Percentiles rank a stretch among this genome's conserved stretches.
These are phyloP conservation scores for Misgurnus mizolepis DNA, from an alignment of 2,113 vertebrate genomes.

Conservation along the genomic window DNA sequence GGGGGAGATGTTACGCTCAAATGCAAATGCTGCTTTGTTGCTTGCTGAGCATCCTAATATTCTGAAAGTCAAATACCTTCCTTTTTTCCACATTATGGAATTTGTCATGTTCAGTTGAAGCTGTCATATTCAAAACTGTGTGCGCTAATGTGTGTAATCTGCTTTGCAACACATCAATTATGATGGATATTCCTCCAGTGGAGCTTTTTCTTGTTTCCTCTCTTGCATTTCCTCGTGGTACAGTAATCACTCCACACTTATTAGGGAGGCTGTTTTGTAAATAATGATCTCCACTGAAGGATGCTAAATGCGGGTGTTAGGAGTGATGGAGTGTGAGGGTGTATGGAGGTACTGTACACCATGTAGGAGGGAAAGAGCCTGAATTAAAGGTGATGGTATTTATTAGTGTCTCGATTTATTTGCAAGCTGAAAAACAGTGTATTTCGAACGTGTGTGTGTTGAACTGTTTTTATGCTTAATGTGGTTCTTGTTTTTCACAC, in stretches of 20 bases:
- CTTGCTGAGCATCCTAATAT: slow-evolving; percentile 66
- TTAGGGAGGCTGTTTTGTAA: slow-evolving; percentile 82
- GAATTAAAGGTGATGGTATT: slow-evolving; percentile 3
- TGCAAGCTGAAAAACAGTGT: background rate
- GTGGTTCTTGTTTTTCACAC: background rate
- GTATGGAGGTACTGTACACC: background rate
- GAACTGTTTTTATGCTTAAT: background rate
- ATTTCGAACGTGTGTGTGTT: slow-evolving; percentile 1
- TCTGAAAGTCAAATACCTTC: slow-evolving; percentile 64
- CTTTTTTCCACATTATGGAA: slow-evolving; percentile 70
- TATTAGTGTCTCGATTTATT: slow-evolving; percentile 24
- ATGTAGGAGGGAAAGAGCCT: background rate
- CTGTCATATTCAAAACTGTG: slow-evolving; percentile 80
- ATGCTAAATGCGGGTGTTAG: slow-evolving; percentile 52
- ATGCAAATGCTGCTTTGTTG: slow-evolving; percentile 67
- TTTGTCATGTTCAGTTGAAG: slow-evolving; percentile 83
- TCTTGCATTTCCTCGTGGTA: slow-evolving; percentile 59
- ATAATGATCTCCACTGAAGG: slow-evolving; percentile 75
- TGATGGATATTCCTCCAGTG: slow-evolving; percentile 77
- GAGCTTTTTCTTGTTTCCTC: slow-evolving; percentile 66
- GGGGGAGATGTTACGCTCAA: slow-evolving; percentile 21
- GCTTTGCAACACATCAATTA: slow-evolving; percentile 85
- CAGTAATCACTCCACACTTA: slow-evolving; percentile 78
- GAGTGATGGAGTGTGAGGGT: slow-evolving; percentile 39
- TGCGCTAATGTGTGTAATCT: slow-evolving; percentile 84